Evolutionary conservation across 2,113 vertebrate species (phyloP), one percentile per base, ranked within the genome.

Genomic region (Otocyon megalotis): DNA sequence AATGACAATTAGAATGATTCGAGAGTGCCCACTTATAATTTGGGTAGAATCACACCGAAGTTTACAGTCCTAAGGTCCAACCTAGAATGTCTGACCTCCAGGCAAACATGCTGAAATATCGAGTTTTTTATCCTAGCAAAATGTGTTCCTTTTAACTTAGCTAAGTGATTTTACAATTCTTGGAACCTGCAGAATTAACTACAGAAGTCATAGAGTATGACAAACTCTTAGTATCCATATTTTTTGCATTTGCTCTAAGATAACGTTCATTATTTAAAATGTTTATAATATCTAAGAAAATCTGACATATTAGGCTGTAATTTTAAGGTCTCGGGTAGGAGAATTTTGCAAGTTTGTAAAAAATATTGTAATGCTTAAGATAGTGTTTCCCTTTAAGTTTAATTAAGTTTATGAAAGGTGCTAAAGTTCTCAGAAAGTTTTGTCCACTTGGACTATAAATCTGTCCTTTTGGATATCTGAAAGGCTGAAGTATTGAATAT

Each of bases 181-280:
- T 58, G 32, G 80, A 95, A 81, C 2, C 26, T 95, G 90, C 37
- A 97, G 63, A 90, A 86, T 89, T 58, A 93, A 74, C 19, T 90
- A 74, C 35, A 84, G 63, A 89, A 67, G 43, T 79, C 63, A 76
- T 11, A 54, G 54, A 89, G 9, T 54, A 79, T 54, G 62, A 62
- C 43, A 85, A 50, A 71, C 10, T 92, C 30, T 74, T 37, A 83
- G 26, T 48, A 65, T n/a, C 54, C 37, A 60, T 65, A 86, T 60
- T 81, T 93, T 88, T 85, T 90, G 50, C 58, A 90, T 69, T 97
- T 17, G 7, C 20, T 72, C 67, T 81, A 81, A 90, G 72, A 63
- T 60, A 71, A 74, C 65, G 43, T 82, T 90, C 86, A 16, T 74
- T 87, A 32, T 67, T 86, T 86, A 69, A 86, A 90, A 50, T 80